Evolutionary conservation across 2,113 vertebrate species (phyloP).

Genomic region (Lepisosteus oculatus): DNA sequence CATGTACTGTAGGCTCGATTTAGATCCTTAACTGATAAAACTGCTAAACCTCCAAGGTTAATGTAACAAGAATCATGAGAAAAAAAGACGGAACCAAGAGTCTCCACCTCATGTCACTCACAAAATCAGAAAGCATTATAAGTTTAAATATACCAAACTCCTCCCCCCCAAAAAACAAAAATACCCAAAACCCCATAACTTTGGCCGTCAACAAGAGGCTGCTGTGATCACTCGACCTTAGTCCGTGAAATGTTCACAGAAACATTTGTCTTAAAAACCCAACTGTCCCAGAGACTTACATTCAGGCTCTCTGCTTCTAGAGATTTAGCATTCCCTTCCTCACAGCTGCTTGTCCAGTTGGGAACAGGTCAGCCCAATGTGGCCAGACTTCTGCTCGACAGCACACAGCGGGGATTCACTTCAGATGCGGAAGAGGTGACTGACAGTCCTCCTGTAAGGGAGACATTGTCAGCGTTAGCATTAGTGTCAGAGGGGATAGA

Average conservation of each 20-base stretch:
- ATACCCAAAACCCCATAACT: slow-evolving; percentile 66
- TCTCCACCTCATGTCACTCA: no score
- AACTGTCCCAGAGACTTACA: slow-evolving; percentile 60
- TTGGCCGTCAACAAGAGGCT: slow-evolving; percentile 65
- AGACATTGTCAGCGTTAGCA: slow-evolving; percentile 14
- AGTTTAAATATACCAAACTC: slow-evolving; percentile 54
- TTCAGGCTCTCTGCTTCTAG: slow-evolving; percentile 42
- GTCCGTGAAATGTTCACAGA: slow-evolving; percentile 18
- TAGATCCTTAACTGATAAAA: no score
- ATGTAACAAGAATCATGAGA: no score
- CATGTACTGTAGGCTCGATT: no score
- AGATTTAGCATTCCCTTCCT: slow-evolving; percentile 59
- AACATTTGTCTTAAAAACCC: slow-evolving; percentile 59
- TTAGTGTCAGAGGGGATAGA: slow-evolving; percentile 24
- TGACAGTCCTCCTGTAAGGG: slow-evolving; percentile 18
- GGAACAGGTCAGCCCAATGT: slow-evolving; percentile 54
- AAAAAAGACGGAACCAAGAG: no score
- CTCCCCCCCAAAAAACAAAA: no score
- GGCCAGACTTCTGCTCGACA: slow-evolving; percentile 37
- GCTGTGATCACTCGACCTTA: slow-evolving; percentile 50
- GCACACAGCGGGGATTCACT: slow-evolving; percentile 27
- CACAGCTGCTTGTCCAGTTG: slow-evolving; percentile 67
- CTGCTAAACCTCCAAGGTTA: no score
- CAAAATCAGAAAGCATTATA: slow-evolving; percentile 34
- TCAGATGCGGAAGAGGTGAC: slow-evolving; percentile 1